phyloP scores from a whole-genome alignment of 2,797 vertebrate species.

The Urocyon cinereoargenteus region DNA sequence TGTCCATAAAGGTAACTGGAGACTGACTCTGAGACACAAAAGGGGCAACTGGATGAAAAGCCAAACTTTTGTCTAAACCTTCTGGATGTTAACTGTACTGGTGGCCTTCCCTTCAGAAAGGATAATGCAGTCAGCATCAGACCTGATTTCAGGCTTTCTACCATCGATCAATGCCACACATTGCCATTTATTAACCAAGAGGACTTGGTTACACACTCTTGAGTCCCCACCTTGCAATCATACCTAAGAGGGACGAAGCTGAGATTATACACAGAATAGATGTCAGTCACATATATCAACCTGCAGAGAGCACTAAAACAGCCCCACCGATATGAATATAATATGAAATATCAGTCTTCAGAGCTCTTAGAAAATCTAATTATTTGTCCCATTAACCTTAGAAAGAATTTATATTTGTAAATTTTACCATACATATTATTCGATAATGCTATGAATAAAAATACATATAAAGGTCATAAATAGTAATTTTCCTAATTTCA shows the following conservation, averaged over 20 bases:
- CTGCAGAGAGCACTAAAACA: rapidly evolving
- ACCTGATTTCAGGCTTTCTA: not conserved
- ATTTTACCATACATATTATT: not conserved
- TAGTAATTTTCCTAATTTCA: constrained; percentile 33
- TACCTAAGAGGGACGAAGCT: not conserved
- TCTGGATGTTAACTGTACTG: not conserved
- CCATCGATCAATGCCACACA: not conserved
- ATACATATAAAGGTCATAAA: not conserved
- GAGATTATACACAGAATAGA: not conserved
- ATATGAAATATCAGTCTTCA: not conserved
- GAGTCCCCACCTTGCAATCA: not conserved
- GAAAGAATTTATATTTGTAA: not conserved
- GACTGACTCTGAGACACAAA: not conserved
- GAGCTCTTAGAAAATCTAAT: not conserved
- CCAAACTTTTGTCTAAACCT: constrained; percentile 47
- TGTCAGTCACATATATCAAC: not conserved
- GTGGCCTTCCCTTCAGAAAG: constrained; percentile 57
- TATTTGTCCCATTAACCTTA: not conserved
- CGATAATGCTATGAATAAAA: constrained; percentile 1
- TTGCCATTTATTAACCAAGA: constrained; percentile 13
- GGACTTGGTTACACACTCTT: not conserved
- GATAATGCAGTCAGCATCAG: not conserved
- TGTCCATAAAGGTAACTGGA: constrained; percentile 65
- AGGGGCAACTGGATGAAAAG: not conserved
- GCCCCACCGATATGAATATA: not conserved